Percentiles rank a stretch among this genome's conserved stretches.
Conservation (phyloP, 2,797 vertebrate species). For the Hemibagrus guttatus region DNA sequence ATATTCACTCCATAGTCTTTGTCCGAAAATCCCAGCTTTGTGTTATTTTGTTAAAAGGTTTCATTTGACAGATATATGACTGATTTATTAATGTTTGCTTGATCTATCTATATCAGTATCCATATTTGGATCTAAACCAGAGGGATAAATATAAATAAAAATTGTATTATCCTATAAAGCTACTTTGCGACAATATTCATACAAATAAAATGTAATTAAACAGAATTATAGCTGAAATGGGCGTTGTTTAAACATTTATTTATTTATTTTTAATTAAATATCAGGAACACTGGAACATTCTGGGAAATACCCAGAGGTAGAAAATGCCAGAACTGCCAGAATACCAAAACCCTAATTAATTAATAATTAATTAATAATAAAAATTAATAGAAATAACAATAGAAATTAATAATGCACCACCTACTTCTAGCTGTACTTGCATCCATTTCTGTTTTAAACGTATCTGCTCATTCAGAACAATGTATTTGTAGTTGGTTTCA, state of each 20-base stretch:
- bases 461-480: background rate
- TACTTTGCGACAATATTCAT: no score
- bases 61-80: background rate
- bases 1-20: background rate
- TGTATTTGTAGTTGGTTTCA: background rate
- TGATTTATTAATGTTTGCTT: background rate
- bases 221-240: background rate
- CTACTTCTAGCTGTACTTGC: background rate
- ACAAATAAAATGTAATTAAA: no score
- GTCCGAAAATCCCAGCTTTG: background rate
- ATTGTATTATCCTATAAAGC: no score
- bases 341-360: background rate
- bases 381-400: no score
- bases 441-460: background rate
- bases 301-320: background rate
- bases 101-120: background rate
- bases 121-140: background rate
- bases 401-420: background rate
- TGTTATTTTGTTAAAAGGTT: background rate
- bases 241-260: background rate
- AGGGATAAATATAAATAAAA: no score
- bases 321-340: background rate
- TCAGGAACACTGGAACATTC: background rate
- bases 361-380: no score
- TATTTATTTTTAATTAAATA: background rate